Evolutionary conservation across 2,888 invertebrate species (phyloP).

Genomic region (Polydesmus complanatus): DNA sequence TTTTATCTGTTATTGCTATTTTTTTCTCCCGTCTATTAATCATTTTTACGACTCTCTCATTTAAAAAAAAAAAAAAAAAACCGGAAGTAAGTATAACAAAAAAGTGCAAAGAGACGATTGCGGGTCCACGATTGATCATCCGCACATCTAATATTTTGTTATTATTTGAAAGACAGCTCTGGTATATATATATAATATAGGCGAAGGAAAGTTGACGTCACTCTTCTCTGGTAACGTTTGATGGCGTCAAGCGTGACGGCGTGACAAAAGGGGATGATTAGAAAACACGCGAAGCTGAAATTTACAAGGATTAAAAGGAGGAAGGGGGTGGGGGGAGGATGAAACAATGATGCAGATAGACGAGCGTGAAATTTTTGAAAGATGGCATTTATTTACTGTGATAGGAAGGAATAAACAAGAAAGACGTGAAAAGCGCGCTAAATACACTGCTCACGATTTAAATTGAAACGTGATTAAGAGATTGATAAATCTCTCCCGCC

Average conservation of each 20-base stretch:
- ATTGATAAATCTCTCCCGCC: neutral
- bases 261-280: neutral
- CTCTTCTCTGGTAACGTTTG: neutral
- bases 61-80: too few relatives aligned
- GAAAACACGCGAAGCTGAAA: neutral
- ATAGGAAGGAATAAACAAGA: neutral
- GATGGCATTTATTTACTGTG: neutral
- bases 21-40: too few relatives aligned
- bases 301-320: neutral
- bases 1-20: too few relatives aligned
- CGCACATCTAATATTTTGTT: too few relatives aligned
- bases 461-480: neutral
- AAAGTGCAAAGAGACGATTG: too few relatives aligned
- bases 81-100: too few relatives aligned
- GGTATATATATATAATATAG: too few relatives aligned
- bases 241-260: neutral
- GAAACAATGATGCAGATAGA: neutral
- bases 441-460: neutral
- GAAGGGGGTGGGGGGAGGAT: neutral
- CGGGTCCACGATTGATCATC: too few relatives aligned
- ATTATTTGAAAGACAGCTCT: too few relatives aligned
- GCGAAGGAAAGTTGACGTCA: too few relatives aligned
- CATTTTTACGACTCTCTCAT: too few relatives aligned
- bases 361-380: neutral
- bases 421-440: neutral